Conservation (phyloP, 2,888 invertebrate genomes). For the Caenorhabditis wallacei region DNA sequence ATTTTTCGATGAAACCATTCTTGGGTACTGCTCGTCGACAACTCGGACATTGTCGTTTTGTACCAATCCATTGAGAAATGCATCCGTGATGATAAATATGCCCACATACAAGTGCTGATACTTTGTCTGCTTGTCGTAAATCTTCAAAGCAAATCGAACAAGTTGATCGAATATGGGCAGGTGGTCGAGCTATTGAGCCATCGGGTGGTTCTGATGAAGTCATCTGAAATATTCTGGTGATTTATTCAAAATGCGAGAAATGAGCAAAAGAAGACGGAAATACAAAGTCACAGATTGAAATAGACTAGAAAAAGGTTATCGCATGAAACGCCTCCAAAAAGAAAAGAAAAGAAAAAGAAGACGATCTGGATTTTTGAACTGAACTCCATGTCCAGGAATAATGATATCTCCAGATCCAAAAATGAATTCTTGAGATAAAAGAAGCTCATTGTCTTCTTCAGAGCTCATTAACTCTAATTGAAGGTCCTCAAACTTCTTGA, state of each 20-base stretch:
- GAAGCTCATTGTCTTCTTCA: conserved; percentile 23
- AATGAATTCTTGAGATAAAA: conserved; percentile 42
- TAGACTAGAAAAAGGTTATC: background rate
- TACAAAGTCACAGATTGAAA: background rate
- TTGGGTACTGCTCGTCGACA: conserved; percentile 54
- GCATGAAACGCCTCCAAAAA: conserved; percentile 43
- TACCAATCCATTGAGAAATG: conserved; percentile 53
- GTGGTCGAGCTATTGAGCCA: too few species aligned
- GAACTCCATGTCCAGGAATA: conserved; percentile 67
- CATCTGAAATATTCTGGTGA: conserved; percentile 51
- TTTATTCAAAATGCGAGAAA: background rate
- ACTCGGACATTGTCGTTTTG: conserved; percentile 63
- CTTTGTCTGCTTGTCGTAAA: conserved; percentile 31
- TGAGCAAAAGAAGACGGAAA: background rate
- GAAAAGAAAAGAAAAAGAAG: conserved; percentile 40
- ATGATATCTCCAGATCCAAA: conserved; percentile 52
- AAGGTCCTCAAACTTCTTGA: conserved; percentile 20
- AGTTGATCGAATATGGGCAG: conserved; percentile 2
- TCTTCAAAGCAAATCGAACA: conserved; percentile 57
- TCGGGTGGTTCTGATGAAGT: background rate
- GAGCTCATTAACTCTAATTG: conserved; percentile 25
- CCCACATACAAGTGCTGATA: conserved; percentile 62
- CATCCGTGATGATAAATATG: conserved; percentile 58
- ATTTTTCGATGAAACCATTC: conserved; percentile 59
- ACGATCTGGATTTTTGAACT: conserved; percentile 18